Base-by-base conservation (phyloP, 1,140 invertebrate species). In the Latrodectus geometricus region DNA sequence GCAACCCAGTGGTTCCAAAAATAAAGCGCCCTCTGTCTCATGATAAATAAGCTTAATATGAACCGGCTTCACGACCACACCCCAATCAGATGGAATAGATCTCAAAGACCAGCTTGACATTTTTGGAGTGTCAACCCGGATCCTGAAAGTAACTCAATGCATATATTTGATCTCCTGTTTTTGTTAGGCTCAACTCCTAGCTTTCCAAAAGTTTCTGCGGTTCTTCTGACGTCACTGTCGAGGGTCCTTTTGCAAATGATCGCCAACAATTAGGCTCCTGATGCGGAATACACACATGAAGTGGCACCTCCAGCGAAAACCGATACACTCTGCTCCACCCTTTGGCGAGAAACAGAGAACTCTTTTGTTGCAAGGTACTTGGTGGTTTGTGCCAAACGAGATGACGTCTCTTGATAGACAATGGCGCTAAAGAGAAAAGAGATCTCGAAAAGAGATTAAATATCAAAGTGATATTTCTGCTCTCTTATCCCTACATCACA, bases 131-230 rank as follows among this genome's bases (percentile, higher is more conserved):
- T n/a, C 68, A 20, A 69, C 68, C 68, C 68, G 68, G 68, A 69
- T 69, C 20, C 68, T 8, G 14, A 4, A 21, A n/a, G 68, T n/a
- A 69, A 69, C 20, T 23, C 21, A n/a, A 69, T 69, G 17, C 68
- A n/a, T n/a, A 69, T 69, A 69, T 69, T 69, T 21, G 68, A 69
- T 69, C 68, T 35, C 68, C 20, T 69, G 68, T 69, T 69, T n/a
- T 23, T 69, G 17, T 69, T 20, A 23, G 68, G 14, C n/a, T 11
- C n/a, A 11, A 11, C 20, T 69, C 7, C 68, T 69, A n/a, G n/a
- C 54, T 61, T 61, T 11, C 54, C 17, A 5, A 23, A 11, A 14
- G n/a, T 23, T n/a, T 21, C 20, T 69, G 9, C 17, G 20, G 68
- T n/a, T 20, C 68, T 69, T 69, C 17, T 69, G 68, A 69, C 68